Evolutionary conservation across 1,140 invertebrate species (phyloP).

Genomic region (Drosophila murphyi): DNA sequence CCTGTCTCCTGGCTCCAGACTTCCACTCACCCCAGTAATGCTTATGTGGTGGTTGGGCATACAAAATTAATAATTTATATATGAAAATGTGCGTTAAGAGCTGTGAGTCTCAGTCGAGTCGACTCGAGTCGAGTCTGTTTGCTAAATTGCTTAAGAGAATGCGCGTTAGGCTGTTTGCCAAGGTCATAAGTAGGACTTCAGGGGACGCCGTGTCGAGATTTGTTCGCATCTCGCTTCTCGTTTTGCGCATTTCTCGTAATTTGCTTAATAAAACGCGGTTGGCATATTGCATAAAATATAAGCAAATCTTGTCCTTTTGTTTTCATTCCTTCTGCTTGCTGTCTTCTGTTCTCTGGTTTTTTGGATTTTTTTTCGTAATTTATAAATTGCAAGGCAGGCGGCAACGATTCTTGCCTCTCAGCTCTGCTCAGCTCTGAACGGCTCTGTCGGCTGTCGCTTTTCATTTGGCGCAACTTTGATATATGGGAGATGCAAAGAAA

Average conservation of each 20-base stretch:
- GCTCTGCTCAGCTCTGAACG: slow-evolving; percentile 30
- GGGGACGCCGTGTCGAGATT: slow-evolving; percentile 54
- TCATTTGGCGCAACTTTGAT: slow-evolving; percentile 50
- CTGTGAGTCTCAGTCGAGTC: slow-evolving; percentile 47
- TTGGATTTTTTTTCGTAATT: slow-evolving; percentile 55
- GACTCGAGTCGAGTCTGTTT: slow-evolving; percentile 65
- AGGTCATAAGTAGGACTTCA: slow-evolving; percentile 78
- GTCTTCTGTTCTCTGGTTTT: background rate
- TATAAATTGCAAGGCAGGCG: slow-evolving; percentile 65
- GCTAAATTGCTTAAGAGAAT: slow-evolving; percentile 76
- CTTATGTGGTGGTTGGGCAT: slow-evolving; percentile 62
- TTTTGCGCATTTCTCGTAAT: slow-evolving; percentile 63
- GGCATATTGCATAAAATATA: slow-evolving; percentile 82
- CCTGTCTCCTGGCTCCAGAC: background rate
- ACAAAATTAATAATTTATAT: slow-evolving; percentile 83
- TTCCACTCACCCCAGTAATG: background rate
- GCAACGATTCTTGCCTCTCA: slow-evolving; percentile 38
- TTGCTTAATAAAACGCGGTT: slow-evolving; percentile 81
- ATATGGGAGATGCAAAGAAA: slow-evolving; percentile 30
- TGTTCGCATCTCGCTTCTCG: slow-evolving; percentile 22
- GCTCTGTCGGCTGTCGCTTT: slow-evolving; percentile 43
- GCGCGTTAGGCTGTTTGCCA: slow-evolving; percentile 76
- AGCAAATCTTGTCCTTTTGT: slow-evolving; percentile 62
- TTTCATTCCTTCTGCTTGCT: slow-evolving; percentile 3
- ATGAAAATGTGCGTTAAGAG: slow-evolving; percentile 83